A percentile compares a stretch with the other conserved stretches of the same genome.
Conservation (phyloP, 2,113 vertebrate genomes). For the Larimichthys crocea region DNA sequence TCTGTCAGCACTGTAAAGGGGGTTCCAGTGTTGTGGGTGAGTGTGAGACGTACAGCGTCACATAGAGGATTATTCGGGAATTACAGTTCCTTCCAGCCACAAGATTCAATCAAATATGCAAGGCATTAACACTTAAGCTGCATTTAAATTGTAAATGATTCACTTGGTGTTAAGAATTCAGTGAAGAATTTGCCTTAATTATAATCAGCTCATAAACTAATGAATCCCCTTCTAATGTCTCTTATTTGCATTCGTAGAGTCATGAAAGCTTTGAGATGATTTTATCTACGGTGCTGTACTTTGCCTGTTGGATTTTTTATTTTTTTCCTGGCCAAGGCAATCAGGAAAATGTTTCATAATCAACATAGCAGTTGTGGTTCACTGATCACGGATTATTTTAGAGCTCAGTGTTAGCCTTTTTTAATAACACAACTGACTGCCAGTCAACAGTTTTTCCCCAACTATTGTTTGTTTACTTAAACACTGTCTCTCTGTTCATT, state of each 20-base stretch:
- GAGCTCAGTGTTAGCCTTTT: constrained; percentile 6
- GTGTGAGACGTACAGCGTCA: constrained; percentile 16
- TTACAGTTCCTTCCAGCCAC: constrained; percentile 2
- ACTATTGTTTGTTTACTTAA: constrained; percentile 1
- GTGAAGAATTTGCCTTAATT: neutral
- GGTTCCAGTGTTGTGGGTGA: constrained; percentile 2
- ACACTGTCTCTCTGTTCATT: neutral
- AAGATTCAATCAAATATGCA: neutral
- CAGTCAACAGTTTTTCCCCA: neutral
- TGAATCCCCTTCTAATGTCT: neutral
- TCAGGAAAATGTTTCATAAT: constrained; percentile 57
- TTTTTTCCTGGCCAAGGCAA: constrained; percentile 28
- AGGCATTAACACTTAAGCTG: neutral
- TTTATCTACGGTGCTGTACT: neutral
- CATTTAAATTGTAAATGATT: constrained; percentile 2
- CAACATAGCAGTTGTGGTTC: constrained; percentile 25
- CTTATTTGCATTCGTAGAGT: neutral
- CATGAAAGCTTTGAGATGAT: neutral
- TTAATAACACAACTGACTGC: constrained; percentile 18
- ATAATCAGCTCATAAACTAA: neutral
- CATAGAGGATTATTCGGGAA: constrained; percentile 32
- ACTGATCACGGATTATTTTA: constrained; percentile 45
- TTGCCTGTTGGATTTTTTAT: neutral
- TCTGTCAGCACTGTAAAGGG: constrained; percentile 16
- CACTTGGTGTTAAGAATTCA: neutral